Evolutionary conservation across 2,888 invertebrate genomes (phyloP), one percentile per base, ranked within the genome.

Genomic region (Drosophila algonquin): DNA sequence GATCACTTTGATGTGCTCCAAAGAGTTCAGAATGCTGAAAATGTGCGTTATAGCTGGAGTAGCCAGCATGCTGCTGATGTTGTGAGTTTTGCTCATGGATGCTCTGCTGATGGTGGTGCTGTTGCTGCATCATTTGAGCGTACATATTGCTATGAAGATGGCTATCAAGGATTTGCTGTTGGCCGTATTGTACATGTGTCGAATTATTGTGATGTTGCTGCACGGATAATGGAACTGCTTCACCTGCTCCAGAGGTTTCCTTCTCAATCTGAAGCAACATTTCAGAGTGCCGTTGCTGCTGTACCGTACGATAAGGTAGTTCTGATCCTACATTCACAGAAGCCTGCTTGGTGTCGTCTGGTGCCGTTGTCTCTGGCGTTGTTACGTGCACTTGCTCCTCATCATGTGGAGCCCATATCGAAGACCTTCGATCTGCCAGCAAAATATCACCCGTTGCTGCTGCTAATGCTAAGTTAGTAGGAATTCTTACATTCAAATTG

Each of bases 21-120:
- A 81, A 86, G 9, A 84, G 21, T 24, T 89, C 81, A 10, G 81
- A 78, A 40, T 84, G 83, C 1, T 83, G 68, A 50, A 81, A 87
- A 45, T 81, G 81, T n/a, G 81, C 77, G 2, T 70, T 62, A 59
- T 87, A 86, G 54, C 76, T 77, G 16, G 76, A 63, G 46, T 85
- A 75, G 40, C 75, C 74, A 27, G 75, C 8, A 55, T 71, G 64
- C 30, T 71, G 67, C 35, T 77, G 75, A 7, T 62, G 63, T 12
- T 53, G 61, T 8, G 68, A 51, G 45, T 61, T 60, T 4, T 63
- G 64, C 6, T 58, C 51, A 12, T 57, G 63, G 8, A 64, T 27
- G 55, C 9, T 51, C 46, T 78, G 73, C 6, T 59, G 73, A 32
- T 71, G 72, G 10, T 71, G 67, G 14, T 75, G 72, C 3, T 79